Percentiles rank a stretch among this genome's conserved stretches.
These are phyloP conservation scores for Lordiphosa stackelbergi DNA, from an alignment of 1,140 invertebrate genomes.

Conservation along the genomic window DNA sequence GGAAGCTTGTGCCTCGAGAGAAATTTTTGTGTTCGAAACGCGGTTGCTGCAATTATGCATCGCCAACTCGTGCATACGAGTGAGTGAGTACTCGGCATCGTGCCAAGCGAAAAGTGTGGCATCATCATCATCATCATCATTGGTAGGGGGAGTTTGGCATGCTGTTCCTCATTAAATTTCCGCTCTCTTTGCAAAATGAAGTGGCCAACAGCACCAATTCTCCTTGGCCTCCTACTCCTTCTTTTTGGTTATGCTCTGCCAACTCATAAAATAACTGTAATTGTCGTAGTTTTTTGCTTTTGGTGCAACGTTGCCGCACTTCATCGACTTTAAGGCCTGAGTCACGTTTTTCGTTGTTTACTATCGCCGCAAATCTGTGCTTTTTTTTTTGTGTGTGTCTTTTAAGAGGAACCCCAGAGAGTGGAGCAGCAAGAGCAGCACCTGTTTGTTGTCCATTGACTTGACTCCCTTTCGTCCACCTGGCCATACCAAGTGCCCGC, in stretches of 20 bases:
- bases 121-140: constrained; percentile 7
- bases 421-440: constrained; percentile 20
- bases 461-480: constrained; percentile 3
- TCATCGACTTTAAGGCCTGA: constrained; percentile 43
- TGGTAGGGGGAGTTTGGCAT: constrained; percentile 27
- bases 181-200: constrained; percentile 72
- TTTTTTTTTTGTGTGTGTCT: too few relatives aligned
- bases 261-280: constrained; percentile 75
- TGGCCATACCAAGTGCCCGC: constrained; percentile 25
- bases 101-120: constrained; percentile 9
- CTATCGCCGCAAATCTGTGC: constrained; percentile 45
- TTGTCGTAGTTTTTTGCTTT: constrained; percentile 58
- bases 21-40: constrained; percentile 35
- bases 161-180: constrained; percentile 63
- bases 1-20: constrained; percentile 19
- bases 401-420: too few relatives aligned
- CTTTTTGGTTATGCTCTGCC: constrained; percentile 62
- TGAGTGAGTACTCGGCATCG: too few relatives aligned
- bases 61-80: too few relatives aligned
- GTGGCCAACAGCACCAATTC: constrained; percentile 32
- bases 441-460: constrained; percentile 18
- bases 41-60: constrained; percentile 20
- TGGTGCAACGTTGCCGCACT: constrained; percentile 50
- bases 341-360: constrained; percentile 39
- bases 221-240: constrained; percentile 1